Conservation (phyloP, 2,888 invertebrate genomes). For the Thalpophila matura region DNA sequence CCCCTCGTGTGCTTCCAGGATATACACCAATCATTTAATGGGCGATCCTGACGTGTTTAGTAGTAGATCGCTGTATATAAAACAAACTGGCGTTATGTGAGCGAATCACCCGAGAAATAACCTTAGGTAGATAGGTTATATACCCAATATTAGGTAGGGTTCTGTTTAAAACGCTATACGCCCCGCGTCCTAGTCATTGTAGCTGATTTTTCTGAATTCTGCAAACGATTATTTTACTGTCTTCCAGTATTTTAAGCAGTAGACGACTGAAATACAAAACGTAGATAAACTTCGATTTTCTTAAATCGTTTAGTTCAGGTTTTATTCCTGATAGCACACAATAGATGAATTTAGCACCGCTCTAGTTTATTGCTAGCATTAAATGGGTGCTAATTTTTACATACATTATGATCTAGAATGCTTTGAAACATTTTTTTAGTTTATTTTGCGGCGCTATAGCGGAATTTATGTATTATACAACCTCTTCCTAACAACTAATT, state of each 20-base stretch:
- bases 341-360: slow-evolving; percentile 69
- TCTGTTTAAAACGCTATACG: slow-evolving; percentile 61
- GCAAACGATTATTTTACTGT: slow-evolving; percentile 77
- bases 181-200: slow-evolving; percentile 60
- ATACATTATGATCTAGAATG: slow-evolving; percentile 64
- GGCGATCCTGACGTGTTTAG: slow-evolving; percentile 27
- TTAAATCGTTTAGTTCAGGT: slow-evolving; percentile 58
- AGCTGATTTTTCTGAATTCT: slow-evolving; percentile 59
- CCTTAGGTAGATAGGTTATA: slow-evolving; percentile 63
- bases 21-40: slow-evolving; percentile 39
- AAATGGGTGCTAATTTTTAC: slow-evolving; percentile 83
- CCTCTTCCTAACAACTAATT: slow-evolving; percentile 60
- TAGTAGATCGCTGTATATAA: slow-evolving; percentile 3
- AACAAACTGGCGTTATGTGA: slow-evolving; percentile 27
- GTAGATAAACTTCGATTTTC: slow-evolving; percentile 66
- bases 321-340: slow-evolving; percentile 61
- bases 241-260: slow-evolving; percentile 85
- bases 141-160: slow-evolving; percentile 68
- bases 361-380: slow-evolving; percentile 82
- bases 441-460: slow-evolving; percentile 58
- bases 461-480: slow-evolving; percentile 55
- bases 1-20: slow-evolving; percentile 57
- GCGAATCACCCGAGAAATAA: slow-evolving; percentile 57
- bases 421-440: slow-evolving; percentile 55
- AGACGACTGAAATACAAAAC: slow-evolving; percentile 67